Base-by-base conservation (phyloP, 2,797 vertebrate species). In the Spinus olivaceus region DNA sequence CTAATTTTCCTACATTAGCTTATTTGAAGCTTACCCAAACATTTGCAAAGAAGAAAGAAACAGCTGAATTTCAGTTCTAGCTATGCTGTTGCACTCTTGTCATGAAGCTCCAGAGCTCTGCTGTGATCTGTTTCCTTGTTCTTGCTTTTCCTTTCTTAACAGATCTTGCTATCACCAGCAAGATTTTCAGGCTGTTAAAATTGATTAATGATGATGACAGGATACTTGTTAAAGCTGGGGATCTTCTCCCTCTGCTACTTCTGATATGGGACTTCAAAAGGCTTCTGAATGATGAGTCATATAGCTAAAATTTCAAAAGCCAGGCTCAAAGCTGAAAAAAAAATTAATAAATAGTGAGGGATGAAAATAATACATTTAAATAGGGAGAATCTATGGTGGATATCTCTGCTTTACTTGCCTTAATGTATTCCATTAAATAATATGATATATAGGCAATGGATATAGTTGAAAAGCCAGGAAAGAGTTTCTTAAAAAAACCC, bases 151-250 rank as follows among this genome's bases (percentile, higher is more conserved):
- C 17, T 69, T 85, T 81, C 50, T 83, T 65, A 15, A 25, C 3
- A 85, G n/a, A 77, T 69, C 41, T 89, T 81, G 28, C 39, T 61
- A 25, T 65, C 59, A 81, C 39, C 51, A 91, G 59, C 69, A 92
- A 92, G 47, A 90, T 89, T 91, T 95, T 78, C 30, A 44, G 15
- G 32, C 57, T 92, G 59, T 67, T 95, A 56, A 83, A 86, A 76
- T 6, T 87, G 59, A 83, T 87, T 91, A 74, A 66, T 71, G 46
- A 42, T 76, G 14, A 69, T 83, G 81, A 85, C 67, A 91, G 14
- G 63, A 74, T 78, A 37, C 32, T 63, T 93, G 46, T 65, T 74
- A 76, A 82, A 77, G n/a, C 2, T 80, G 21, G 3, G 1, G 0
- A 10, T 65, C 80, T 89, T 56, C 12, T 15, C 42, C 10, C 2